A percentile compares a stretch with the other conserved stretches of the same genome.
These are phyloP conservation scores for Calidris pugnax DNA, from an alignment of 2,113 vertebrate genomes.

Conservation along the genomic window DNA sequence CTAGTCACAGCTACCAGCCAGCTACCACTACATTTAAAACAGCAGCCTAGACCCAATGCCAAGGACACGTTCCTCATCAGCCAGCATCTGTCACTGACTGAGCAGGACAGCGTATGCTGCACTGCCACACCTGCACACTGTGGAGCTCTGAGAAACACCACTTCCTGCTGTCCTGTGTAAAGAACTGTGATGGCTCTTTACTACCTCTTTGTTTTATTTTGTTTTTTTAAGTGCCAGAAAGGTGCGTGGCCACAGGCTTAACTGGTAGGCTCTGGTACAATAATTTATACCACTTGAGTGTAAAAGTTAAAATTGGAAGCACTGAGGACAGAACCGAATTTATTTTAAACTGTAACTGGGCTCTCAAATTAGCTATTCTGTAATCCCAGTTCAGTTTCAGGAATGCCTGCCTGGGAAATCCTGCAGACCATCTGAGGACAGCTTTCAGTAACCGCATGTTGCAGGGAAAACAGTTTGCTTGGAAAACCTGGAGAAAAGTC, in stretches of 20 bases:
- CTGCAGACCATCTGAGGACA: neutral
- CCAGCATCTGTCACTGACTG: neutral
- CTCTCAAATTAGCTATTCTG: neutral
- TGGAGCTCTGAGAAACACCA: neutral
- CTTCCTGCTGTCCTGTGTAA: neutral
- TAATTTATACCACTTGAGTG: neutral
- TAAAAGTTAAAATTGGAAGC: neutral
- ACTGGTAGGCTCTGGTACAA: neutral
- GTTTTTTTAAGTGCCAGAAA: neutral
- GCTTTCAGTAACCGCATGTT: neutral
- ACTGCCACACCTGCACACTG: neutral
- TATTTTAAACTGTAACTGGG: neutral
- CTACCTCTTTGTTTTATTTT: neutral
- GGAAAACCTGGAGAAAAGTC: neutral
- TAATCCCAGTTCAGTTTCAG: neutral
- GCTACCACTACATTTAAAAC: neutral
- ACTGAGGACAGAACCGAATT: neutral
- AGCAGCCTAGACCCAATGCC: neutral
- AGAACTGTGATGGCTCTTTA: neutral
- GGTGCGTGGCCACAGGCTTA: neutral
- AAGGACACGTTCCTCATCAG: neutral
- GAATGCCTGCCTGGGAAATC: neutral
- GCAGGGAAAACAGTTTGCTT: neutral
- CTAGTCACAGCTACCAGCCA: neutral
- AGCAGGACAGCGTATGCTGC: neutral